A percentile compares a stretch with the other conserved stretches of the same genome.
Conservation (phyloP, 2,113 vertebrate species). For the Sylvicapra grimmia region DNA sequence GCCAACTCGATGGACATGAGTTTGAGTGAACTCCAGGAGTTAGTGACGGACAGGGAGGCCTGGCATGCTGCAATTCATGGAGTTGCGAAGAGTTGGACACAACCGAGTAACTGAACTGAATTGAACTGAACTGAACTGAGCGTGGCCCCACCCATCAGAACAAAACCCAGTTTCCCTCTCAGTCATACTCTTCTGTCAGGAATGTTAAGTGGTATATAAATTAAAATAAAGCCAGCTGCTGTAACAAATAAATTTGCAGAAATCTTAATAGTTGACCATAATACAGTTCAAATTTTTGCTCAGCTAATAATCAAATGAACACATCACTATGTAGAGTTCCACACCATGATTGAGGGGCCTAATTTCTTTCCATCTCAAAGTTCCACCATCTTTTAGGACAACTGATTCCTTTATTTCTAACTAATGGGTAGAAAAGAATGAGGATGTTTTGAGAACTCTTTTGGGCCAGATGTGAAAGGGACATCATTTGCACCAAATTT, state of each 20-base stretch:
- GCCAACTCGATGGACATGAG: too few relatives aligned
- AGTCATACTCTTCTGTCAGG: neutral
- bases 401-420: neutral
- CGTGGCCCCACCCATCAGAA: neutral
- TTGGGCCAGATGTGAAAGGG: neutral
- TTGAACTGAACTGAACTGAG: too few relatives aligned
- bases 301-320: neutral
- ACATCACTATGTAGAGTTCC: neutral
- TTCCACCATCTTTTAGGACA: neutral
- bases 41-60: too few relatives aligned
- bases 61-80: too few relatives aligned
- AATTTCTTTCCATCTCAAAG: neutral
- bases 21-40: too few relatives aligned
- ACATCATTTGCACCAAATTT: neutral
- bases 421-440: neutral
- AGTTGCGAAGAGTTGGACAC: too few relatives aligned
- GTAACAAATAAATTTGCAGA: neutral
- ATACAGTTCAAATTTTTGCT: neutral
- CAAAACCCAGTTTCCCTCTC: neutral
- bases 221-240: neutral
- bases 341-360: neutral
- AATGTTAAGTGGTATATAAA: neutral
- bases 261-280: neutral
- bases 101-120: too few relatives aligned
- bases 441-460: neutral